Conservation (phyloP, 35 echinoderm and acorn worm species). For the Stichopus chloronotus region DNA sequence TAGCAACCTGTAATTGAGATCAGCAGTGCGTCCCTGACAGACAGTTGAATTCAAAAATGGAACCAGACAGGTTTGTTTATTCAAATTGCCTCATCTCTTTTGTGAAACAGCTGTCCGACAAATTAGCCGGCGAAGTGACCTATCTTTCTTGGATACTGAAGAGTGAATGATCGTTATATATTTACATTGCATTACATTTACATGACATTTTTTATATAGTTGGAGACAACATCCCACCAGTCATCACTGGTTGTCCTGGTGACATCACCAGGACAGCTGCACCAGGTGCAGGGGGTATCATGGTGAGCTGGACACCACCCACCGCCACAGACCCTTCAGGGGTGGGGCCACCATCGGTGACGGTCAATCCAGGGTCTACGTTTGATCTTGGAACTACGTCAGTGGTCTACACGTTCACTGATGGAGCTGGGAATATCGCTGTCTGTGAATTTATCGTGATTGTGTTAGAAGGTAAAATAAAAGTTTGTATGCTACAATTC, state of each 20-base stretch:
- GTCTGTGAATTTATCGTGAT: constrained; percentile 4
- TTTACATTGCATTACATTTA: neutral
- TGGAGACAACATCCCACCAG: constrained; percentile 17
- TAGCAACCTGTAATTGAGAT: no score
- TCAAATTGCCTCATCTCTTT: no score
- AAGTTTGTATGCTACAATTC: neutral
- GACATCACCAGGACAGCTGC: constrained; percentile 29
- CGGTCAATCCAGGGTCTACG: neutral
- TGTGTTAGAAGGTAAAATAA: neutral
- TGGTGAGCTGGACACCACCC: constrained; percentile 23
- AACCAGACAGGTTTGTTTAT: no score
- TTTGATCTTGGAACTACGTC: constrained; percentile 11
- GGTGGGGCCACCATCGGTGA: neutral
- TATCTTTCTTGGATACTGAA: no score
- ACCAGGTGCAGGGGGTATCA: neutral
- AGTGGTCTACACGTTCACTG: neutral
- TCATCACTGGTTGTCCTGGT: no score
- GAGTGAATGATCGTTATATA: neutral
- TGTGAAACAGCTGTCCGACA: no score
- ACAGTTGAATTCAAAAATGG: no score
- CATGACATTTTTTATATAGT: neutral
- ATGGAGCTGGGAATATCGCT: neutral
- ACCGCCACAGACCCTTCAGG: constrained; percentile 13
- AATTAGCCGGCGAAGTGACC: no score
- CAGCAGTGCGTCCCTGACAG: no score